Evolutionary conservation across 2,797 vertebrate species (phyloP), one percentile per base, ranked within the genome.

Genomic region (Intellagama lesueurii): DNA sequence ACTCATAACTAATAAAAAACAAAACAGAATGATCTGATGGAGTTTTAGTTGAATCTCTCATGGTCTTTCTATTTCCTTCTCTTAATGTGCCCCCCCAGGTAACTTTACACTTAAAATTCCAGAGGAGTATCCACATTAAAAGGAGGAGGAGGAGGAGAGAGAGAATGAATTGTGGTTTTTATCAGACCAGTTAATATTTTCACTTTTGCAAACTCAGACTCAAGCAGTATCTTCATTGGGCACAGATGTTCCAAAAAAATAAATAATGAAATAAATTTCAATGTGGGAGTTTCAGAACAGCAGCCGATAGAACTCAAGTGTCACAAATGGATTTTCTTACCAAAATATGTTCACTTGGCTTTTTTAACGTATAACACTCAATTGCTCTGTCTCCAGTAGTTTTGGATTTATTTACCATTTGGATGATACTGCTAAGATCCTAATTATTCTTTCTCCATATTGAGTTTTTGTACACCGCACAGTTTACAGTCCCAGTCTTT

Each of bases 1-100:
- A 90, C 94, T 91, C 94, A 92, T 95, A 95, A 94, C 94, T 94
- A 93, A 77, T 81, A 56, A 56, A 66, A 30, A n/a, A 91, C 81
- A 94, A 93, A 94, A 79, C 77, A 87, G 86, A 90, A 47, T 83
- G 92, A 90, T 86, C 85, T 90, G 88, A 87, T 93, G 89, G 92
- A 7, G n/a, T 68, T 70, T 70, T 91, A 92, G 69, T 87, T 56
- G 14, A 56, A 16, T 14, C 8, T 56, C 52, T 56, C 52, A 56
- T 56, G 9, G 9, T 56, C 14, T 7, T 56, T 14, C 60, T 64
- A 64, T 64, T 64, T 64, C 19, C 60, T 14, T 64, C 14, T 64
- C 60, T 64, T 56, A 3, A 64, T 64, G 4, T 64, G 19, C 60
- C 19, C 19, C 60, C 60, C 70, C 78, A 83, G 90, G 90, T 77